These are phyloP conservation scores for Callospermophilus lateralis DNA, from an alignment of 2,113 vertebrate genomes.

Conservation along the genomic window DNA sequence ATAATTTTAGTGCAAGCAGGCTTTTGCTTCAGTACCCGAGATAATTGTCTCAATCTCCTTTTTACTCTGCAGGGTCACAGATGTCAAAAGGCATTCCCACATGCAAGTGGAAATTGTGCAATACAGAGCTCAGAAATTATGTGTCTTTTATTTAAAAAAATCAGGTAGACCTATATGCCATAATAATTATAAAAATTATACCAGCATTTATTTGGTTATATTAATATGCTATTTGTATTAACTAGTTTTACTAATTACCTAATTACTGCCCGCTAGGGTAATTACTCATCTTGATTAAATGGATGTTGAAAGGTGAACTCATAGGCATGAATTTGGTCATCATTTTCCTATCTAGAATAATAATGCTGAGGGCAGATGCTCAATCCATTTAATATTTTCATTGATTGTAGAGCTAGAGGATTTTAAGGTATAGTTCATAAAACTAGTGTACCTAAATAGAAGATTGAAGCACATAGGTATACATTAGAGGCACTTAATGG, in stretches of 20 bases:
- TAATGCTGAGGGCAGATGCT: constrained; percentile 82
- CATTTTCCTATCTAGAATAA: constrained; percentile 83
- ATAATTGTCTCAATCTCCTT: constrained; percentile 84
- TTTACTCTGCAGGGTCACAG: constrained; percentile 84
- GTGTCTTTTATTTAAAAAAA: constrained; percentile 76
- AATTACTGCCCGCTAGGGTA: constrained; percentile 83
- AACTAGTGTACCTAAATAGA: constrained; percentile 73
- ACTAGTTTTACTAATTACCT: constrained; percentile 85
- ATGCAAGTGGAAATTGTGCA: constrained; percentile 80
- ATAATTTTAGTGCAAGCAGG: constrained; percentile 82
- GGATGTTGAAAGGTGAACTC: constrained; percentile 83
- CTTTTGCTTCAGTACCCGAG: constrained; percentile 83
- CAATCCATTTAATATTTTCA: constrained; percentile 78
- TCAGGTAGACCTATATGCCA: constrained; percentile 80
- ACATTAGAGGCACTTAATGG: constrained; percentile 73
- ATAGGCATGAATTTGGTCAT: constrained; percentile 80
- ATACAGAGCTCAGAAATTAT: constrained; percentile 80
- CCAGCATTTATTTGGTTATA: constrained; percentile 84
- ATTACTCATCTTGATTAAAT: constrained; percentile 84
- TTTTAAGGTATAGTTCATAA: constrained; percentile 77
- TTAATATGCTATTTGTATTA: constrained; percentile 84
- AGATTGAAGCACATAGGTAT: constrained; percentile 73
- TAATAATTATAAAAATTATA: constrained; percentile 84
- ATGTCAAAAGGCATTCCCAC: constrained; percentile 84
- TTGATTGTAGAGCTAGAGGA: constrained; percentile 72